Conservation (phyloP, 2,797 vertebrate genomes). For the Muraenolepis orangiensis region DNA sequence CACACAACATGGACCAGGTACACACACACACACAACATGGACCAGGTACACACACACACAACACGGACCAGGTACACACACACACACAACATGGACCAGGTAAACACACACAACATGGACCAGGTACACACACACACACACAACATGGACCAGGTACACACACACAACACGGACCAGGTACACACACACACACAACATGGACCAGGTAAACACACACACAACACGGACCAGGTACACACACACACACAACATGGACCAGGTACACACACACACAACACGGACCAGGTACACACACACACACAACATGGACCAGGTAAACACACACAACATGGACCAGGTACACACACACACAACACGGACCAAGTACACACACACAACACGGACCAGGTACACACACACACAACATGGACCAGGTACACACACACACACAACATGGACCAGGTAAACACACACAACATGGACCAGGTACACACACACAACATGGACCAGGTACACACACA, state of each 20-base stretch:
- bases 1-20: slow-evolving; percentile 2
- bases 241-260: slow-evolving; percentile 4
- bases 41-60: not conserved
- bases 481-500: too few relatives aligned
- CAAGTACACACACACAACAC: not conserved
- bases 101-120: too few relatives aligned
- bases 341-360: not conserved
- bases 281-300: not conserved
- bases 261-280: not conserved
- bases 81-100: too few relatives aligned
- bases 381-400: too few relatives aligned
- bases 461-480: too few relatives aligned
- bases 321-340: too few relatives aligned
- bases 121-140: not conserved
- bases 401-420: too few relatives aligned
- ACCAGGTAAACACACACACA: not conserved
- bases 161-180: too few relatives aligned
- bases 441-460: not conserved
- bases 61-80: too few relatives aligned
- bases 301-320: too few relatives aligned
- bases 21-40: not conserved
- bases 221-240: too few relatives aligned
- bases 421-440: too few relatives aligned
- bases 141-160: slow-evolving; percentile 7
- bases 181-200: not conserved